A percentile compares a stretch with the other conserved stretches of the same genome.
Conservation (phyloP, 1,140 invertebrate species). For the Nasonia giraulti region DNA sequence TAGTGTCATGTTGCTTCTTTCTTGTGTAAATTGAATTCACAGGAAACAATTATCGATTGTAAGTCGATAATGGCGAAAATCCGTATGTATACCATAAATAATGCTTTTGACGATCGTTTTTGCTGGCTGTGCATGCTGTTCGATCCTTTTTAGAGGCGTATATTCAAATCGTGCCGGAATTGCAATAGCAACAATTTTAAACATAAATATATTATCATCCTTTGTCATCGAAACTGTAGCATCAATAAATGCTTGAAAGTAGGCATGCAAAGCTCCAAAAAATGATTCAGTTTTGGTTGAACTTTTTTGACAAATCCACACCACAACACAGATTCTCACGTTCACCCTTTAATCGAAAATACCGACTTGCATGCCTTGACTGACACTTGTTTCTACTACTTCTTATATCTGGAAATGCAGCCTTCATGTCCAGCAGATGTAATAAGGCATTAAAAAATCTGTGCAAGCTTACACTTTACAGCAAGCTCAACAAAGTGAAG, state of each 20-base stretch:
- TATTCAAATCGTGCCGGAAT: neutral
- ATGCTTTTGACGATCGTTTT: constrained; percentile 23
- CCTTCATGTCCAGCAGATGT: neutral
- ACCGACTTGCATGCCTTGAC: constrained; percentile 7
- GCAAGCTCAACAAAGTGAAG: neutral
- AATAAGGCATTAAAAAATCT: constrained; percentile 27
- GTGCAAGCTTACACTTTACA: neutral
- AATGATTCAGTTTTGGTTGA: neutral
- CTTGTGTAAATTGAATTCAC: constrained; percentile 36
- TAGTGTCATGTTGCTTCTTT: constrained; percentile 41
- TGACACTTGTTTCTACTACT: constrained; percentile 8
- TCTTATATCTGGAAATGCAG: neutral
- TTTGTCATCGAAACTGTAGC: neutral
- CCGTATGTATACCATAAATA: constrained; percentile 45
- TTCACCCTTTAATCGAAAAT: neutral
- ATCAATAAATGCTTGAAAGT: neutral
- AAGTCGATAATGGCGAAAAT: constrained; percentile 33
- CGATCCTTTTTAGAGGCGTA: neutral
- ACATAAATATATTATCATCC: neutral
- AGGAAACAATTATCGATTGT: constrained; percentile 28
- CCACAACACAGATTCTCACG: neutral
- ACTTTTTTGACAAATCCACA: neutral
- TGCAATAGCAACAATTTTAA: no score
- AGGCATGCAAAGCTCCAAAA: constrained; percentile 36
- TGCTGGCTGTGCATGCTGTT: constrained; percentile 32